Evolutionary conservation across 2,797 vertebrate species (phyloP), one percentile per base, ranked within the genome.

Genomic region (Gymnodraco acuticeps): DNA sequence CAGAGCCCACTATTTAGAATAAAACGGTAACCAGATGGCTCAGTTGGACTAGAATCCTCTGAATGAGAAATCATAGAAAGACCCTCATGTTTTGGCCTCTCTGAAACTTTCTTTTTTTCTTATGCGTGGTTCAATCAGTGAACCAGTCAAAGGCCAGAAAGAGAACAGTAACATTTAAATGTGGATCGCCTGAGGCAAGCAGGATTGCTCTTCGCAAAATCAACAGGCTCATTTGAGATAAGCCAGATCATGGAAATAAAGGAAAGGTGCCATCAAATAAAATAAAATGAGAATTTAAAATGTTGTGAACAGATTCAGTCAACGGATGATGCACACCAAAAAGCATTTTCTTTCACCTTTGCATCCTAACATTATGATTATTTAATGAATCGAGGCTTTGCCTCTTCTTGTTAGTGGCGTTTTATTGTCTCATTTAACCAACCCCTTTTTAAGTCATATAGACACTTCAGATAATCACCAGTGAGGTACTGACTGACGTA

Each of bases 11-110:
- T 53, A 61, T 80, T 88, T 76, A 71, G 52, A 80, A 76, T 69
- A 50, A 86, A 86, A 87, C 72, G 75, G 61, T 48, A 55, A 55
- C 81, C 65, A 77, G 64, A 70, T 64, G 56, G 72, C 76, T 87
- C 75, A 51, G 77, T 53, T 73, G 64, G 81, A 77, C 70, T 50
- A 47, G 56, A 70, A 59, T 45, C 43, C 19, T 72, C 10, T 77
- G 81, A 86, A 86, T 87, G 50, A 56, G 38, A 81, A 89, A 88
- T 88, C 83, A 86, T 9, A 61, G 69, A 52, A 64, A 65, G 38
- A 60, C 9, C 54, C 15, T n/a, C 3, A 12, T 51, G 41, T 58
- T 74, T 66, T 78, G 33, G 64, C 56, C 70, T 52, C 13, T 70
- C 47, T 54, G 47, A 76, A 79, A 48, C 46, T 60, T 51, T 42